Percentiles rank a stretch among this genome's conserved stretches.
Evolutionary conservation across 1,140 invertebrate genomes (phyloP).

Genomic region (Drosophila kurseongensis): DNA sequence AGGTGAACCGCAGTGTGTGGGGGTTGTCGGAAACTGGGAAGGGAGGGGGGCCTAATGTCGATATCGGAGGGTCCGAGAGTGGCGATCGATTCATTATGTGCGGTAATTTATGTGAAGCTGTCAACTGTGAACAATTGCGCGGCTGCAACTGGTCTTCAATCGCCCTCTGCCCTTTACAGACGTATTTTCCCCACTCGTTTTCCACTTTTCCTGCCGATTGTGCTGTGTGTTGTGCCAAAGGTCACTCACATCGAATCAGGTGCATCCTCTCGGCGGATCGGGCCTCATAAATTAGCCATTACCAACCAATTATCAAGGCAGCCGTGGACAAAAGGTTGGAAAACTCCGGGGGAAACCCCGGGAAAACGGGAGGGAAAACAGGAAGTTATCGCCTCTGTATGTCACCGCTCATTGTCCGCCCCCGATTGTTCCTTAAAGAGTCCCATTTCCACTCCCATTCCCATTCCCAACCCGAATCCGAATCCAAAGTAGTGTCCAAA

Average conservation of each 20-base stretch:
- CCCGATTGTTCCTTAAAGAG: slow-evolving; percentile 20
- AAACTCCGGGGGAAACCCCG: slow-evolving; percentile 6
- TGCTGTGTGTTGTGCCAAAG: slow-evolving; percentile 36
- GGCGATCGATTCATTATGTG: slow-evolving; percentile 67
- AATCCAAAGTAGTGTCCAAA: slow-evolving; percentile 1
- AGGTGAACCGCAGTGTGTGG: slow-evolving; percentile 33
- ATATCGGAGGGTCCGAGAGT: slow-evolving; percentile 23
- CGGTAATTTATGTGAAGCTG: slow-evolving; percentile 70
- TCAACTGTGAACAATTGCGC: slow-evolving; percentile 71
- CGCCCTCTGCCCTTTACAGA: slow-evolving; percentile 8
- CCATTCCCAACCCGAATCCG: not conserved
- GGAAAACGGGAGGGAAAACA: slow-evolving; percentile 31
- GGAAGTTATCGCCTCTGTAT: slow-evolving; percentile 43
- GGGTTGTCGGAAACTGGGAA: not conserved
- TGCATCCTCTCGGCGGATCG: slow-evolving; percentile 27
- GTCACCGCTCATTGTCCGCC: slow-evolving; percentile 37
- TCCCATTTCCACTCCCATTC: not conserved
- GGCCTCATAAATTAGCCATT: slow-evolving; percentile 70
- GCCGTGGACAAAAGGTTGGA: slow-evolving; percentile 26
- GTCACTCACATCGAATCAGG: slow-evolving; percentile 69
- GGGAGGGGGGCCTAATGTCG: not conserved
- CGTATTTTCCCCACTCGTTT: not conserved
- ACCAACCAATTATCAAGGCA: slow-evolving; percentile 68
- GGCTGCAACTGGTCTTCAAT: slow-evolving; percentile 78
- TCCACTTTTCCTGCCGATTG: slow-evolving; percentile 3